These are phyloP conservation scores for Kryptolebias marmoratus DNA, from an alignment of 2,113 vertebrate species.

Conservation along the genomic window DNA sequence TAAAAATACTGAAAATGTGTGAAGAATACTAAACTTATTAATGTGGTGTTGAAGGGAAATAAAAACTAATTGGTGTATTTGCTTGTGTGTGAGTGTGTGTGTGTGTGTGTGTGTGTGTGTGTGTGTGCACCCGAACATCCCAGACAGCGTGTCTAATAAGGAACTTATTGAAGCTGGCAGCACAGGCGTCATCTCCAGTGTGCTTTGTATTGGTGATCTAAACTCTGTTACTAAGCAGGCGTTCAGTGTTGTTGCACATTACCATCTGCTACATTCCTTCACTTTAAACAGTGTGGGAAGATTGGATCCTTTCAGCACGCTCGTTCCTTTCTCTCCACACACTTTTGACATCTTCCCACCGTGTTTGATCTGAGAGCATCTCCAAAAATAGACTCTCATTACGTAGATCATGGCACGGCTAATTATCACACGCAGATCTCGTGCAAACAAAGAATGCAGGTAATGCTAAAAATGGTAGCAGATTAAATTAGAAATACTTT, in stretches of 20 bases:
- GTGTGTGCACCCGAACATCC: slow-evolving; percentile 21
- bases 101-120: slow-evolving; percentile 13
- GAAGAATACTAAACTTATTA: slow-evolving; percentile 16
- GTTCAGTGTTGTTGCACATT: slow-evolving; percentile 61
- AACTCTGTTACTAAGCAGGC: slow-evolving; percentile 72
- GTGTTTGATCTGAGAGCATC: slow-evolving; percentile 41
- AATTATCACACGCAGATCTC: slow-evolving; percentile 56
- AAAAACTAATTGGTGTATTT: not conserved
- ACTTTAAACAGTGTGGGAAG: slow-evolving; percentile 69
- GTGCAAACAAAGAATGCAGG: slow-evolving; percentile 30
- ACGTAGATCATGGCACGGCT: slow-evolving; percentile 27
- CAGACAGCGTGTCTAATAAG: slow-evolving; percentile 51
- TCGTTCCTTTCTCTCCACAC: not conserved
- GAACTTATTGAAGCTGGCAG: slow-evolving; percentile 59
- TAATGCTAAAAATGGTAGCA: not conserved
- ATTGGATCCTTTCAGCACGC: slow-evolving; percentile 38
- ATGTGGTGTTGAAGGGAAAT: slow-evolving; percentile 16
- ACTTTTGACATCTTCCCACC: slow-evolving; percentile 30
- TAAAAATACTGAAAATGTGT: slow-evolving; percentile 12
- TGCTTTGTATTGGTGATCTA: slow-evolving; percentile 53
- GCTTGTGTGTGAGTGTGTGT: not conserved
- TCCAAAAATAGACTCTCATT: slow-evolving; percentile 58
- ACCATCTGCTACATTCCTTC: slow-evolving; percentile 70
- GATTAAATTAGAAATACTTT: not conserved
- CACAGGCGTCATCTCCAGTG: slow-evolving; percentile 47